phyloP scores from a whole-genome alignment of 2,888 invertebrate genomes.

The Meteorus cinctellus region DNA sequence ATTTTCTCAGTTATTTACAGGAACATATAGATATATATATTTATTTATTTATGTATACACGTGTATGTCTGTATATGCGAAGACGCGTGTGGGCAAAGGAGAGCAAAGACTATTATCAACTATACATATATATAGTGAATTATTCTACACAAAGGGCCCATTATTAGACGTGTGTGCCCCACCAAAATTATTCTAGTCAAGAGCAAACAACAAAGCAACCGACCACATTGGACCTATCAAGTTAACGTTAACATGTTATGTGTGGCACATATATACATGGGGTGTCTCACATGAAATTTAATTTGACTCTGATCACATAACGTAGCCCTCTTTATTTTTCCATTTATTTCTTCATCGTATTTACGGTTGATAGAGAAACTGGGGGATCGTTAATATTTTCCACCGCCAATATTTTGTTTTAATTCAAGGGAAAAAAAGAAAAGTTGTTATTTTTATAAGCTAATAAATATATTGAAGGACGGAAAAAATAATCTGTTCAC shows the following conservation, averaged over 20 bases:
- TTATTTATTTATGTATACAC: background rate
- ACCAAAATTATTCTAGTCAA: conserved; percentile 50
- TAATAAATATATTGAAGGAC: too few relatives aligned
- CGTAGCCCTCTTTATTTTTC: too few relatives aligned
- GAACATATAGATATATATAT: background rate
- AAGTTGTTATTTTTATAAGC: too few relatives aligned
- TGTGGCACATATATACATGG: conserved; percentile 27
- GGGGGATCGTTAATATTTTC: too few relatives aligned
- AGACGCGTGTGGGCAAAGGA: conserved; percentile 2
- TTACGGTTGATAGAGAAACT: too few relatives aligned
- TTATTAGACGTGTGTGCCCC: conserved; percentile 48
- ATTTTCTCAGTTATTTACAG: background rate
- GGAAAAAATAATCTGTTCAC: too few relatives aligned
- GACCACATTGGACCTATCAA: conserved; percentile 30
- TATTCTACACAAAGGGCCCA: conserved; percentile 48
- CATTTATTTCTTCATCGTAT: too few relatives aligned
- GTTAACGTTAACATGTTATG: conserved; percentile 32
- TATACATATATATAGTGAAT: conserved; percentile 38
- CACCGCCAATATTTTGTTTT: too few relatives aligned
- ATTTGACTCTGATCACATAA: too few relatives aligned
- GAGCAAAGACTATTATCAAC: conserved; percentile 37
- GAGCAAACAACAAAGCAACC: conserved; percentile 41
- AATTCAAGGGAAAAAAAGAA: too few relatives aligned
- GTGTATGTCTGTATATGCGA: background rate
- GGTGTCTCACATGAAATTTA: background rate